These are phyloP conservation scores for Apamea sordens DNA, from an alignment of 2,888 invertebrate species.

Conservation along the genomic window DNA sequence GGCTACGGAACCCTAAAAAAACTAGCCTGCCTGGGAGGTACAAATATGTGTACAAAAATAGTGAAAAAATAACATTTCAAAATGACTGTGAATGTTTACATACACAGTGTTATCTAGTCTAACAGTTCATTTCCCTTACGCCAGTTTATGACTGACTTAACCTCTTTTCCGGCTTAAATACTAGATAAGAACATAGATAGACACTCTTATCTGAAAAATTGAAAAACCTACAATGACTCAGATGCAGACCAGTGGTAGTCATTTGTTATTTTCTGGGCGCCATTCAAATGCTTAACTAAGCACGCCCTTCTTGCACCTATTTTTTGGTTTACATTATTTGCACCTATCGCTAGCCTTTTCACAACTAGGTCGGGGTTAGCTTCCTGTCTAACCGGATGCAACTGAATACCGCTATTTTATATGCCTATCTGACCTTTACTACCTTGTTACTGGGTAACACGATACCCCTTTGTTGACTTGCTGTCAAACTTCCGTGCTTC, in stretches of 20 bases:
- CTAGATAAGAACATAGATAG: constrained; percentile 6
- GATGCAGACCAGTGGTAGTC: background rate
- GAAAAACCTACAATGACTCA: constrained; percentile 26
- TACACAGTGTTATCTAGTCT: background rate
- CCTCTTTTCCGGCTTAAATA: constrained; percentile 7
- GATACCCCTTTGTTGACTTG: background rate
- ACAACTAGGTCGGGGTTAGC: background rate
- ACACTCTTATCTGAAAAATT: background rate
- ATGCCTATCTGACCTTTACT: background rate
- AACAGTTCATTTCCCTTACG: constrained; percentile 19
- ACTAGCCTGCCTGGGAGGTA: too few species aligned
- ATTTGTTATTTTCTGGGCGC: background rate
- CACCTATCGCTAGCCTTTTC: background rate
- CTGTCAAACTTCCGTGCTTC: background rate
- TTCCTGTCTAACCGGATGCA: background rate
- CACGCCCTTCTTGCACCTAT: background rate
- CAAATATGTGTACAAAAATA: background rate
- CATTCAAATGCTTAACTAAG: background rate
- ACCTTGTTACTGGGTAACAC: background rate
- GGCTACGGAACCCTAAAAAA: too few species aligned
- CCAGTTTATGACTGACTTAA: background rate
- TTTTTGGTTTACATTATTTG: background rate
- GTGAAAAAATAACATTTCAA: background rate
- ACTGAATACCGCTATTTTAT: background rate
- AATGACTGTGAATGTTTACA: background rate